Conservation (phyloP, 2,888 invertebrate species). For the Alloscopus bannaensis region DNA sequence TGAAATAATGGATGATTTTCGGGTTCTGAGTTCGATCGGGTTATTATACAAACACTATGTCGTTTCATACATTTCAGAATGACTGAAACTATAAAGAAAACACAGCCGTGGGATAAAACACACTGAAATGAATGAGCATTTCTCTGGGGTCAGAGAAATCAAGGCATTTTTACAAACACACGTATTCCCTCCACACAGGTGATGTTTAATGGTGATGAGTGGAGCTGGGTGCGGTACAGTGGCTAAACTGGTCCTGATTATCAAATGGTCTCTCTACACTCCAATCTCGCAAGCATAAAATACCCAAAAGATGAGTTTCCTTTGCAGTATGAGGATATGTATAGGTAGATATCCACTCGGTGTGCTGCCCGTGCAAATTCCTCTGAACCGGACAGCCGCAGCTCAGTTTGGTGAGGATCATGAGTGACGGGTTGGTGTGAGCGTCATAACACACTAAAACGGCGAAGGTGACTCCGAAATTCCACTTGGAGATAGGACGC, state of each 20-base stretch:
- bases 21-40: not conserved
- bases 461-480: no score
- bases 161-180: conserved; percentile 62
- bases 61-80: no score
- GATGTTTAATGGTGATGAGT: conserved; percentile 68
- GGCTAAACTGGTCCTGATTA: conserved; percentile 65
- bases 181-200: conserved; percentile 47
- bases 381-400: no score
- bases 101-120: conserved; percentile 61
- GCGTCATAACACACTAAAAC: no score
- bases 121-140: conserved; percentile 60
- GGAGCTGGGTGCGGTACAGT: conserved; percentile 66
- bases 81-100: no score
- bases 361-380: no score
- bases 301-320: conserved; percentile 25
- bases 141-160: conserved; percentile 47
- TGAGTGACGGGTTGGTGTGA: no score
- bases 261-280: conserved; percentile 47
- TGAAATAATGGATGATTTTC: conserved; percentile 19
- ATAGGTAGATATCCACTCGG: no score
- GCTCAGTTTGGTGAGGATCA: no score
- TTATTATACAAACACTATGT: not conserved
- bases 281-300: conserved; percentile 38
- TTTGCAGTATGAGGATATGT: no score
- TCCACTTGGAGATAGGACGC: no score